These are phyloP conservation scores for Microctonus aethiopoides DNA, from an alignment of 2,888 invertebrate species.

Conservation along the genomic window DNA sequence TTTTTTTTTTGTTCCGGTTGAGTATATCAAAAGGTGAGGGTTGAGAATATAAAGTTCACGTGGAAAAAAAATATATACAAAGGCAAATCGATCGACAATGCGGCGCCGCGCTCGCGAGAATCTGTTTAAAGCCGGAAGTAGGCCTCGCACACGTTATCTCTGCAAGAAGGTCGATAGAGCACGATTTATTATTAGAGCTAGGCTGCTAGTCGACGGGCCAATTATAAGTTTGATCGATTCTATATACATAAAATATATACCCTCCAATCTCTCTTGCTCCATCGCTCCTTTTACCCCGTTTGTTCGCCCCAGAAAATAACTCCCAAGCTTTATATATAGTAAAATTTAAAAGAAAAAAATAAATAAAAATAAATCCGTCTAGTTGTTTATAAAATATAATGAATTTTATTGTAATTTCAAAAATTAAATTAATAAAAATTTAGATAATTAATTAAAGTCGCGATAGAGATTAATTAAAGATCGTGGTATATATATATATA, in stretches of 20 bases:
- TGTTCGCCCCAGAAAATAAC: not conserved
- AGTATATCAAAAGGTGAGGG: not conserved
- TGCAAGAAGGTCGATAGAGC: slow-evolving; percentile 21
- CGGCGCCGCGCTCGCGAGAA: not conserved
- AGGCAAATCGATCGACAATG: slow-evolving; percentile 12
- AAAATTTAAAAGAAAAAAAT: not conserved
- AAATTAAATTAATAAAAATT: not conserved
- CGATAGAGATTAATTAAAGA: not conserved
- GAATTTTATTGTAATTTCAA: not conserved
- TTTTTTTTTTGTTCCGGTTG: not conserved
- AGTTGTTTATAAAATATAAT: not conserved
- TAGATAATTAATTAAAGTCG: not conserved
- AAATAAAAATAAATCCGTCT: not conserved
- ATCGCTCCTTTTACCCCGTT: not conserved
- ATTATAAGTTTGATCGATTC: slow-evolving; percentile 23
- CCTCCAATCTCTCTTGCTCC: not conserved
- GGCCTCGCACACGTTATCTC: slow-evolving; percentile 16
- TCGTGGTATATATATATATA: not conserved
- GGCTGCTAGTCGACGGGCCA: slow-evolving; percentile 5
- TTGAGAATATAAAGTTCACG: not conserved
- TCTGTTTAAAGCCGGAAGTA: slow-evolving; percentile 22
- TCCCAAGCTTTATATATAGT: not conserved
- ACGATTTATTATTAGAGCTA: slow-evolving; percentile 22
- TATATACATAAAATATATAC: not conserved
- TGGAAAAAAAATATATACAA: not conserved